Percentiles rank a stretch among this genome's conserved stretches.
Conservation (phyloP, 2,888 invertebrate species). For the Drosophila pegasa region DNA sequence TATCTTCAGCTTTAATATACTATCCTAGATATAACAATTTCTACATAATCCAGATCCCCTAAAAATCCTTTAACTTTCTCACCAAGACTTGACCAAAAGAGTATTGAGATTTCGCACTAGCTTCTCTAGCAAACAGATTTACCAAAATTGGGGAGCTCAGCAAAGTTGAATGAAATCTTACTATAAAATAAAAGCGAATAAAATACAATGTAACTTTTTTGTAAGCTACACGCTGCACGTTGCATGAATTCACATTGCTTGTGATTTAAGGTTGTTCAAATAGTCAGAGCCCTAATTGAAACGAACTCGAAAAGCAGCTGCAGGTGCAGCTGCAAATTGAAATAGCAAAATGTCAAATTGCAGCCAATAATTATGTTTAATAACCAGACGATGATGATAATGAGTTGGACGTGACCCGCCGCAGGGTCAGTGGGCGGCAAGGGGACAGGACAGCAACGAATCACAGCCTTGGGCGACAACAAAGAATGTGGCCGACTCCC, state of each 20-base stretch:
- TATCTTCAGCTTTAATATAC: too few relatives aligned
- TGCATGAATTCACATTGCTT: neutral
- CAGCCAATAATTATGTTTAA: constrained; percentile 47
- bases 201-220: neutral
- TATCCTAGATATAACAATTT: too few relatives aligned
- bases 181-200: neutral
- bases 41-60: too few relatives aligned
- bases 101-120: neutral
- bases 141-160: neutral
- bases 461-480: constrained; percentile 28
- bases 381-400: constrained; percentile 45
- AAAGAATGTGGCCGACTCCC: constrained; percentile 17
- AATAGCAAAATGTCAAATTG: constrained; percentile 44
- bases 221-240: neutral
- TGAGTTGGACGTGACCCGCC: constrained; percentile 46
- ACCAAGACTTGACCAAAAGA: neutral
- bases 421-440: neutral
- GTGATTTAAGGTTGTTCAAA: neutral
- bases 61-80: too few relatives aligned
- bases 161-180: neutral
- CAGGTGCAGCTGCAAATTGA: constrained; percentile 23
- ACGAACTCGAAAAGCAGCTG: neutral
- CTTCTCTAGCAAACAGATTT: too few relatives aligned
- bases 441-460: constrained; percentile 1
- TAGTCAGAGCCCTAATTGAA: neutral